A percentile compares a stretch with the other conserved stretches of the same genome.
phyloP scores from a whole-genome alignment of 2,797 vertebrate species.

The Pachyuromys duprasi region DNA sequence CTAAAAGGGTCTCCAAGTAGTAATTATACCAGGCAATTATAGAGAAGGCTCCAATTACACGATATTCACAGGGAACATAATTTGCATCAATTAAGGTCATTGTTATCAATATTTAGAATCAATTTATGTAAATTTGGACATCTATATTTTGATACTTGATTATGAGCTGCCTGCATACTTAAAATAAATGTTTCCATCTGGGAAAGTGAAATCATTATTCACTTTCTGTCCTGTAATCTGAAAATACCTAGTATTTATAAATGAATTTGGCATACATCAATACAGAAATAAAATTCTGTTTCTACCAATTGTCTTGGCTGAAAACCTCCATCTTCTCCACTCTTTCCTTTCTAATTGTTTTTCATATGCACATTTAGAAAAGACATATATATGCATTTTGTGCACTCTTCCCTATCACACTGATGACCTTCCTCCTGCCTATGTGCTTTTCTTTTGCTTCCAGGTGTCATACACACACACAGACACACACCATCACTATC shows the following conservation, averaged over 20 bases:
- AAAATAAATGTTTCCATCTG: conserved; percentile 17
- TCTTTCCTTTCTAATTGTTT: neutral
- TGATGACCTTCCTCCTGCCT: neutral
- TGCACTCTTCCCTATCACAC: neutral
- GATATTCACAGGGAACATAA: conserved; percentile 32
- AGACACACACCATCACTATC: neutral
- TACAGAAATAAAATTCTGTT: neutral
- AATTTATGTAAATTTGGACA: conserved; percentile 49
- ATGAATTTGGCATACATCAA: neutral
- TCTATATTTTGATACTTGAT: conserved; percentile 44
- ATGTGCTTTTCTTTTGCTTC: neutral
- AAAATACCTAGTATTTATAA: neutral
- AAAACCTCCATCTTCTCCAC: neutral
- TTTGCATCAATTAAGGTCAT: conserved; percentile 10
- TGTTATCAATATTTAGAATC: conserved; percentile 58
- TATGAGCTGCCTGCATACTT: conserved; percentile 28
- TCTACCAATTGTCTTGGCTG: neutral
- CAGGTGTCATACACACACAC: neutral
- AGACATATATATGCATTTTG: neutral
- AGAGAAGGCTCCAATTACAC: neutral
- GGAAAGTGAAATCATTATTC: neutral
- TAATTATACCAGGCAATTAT: conserved; percentile 46
- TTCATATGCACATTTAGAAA: neutral
- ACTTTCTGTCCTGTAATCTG: neutral
- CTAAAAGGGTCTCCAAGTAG: neutral